Base-by-base conservation (phyloP, 2,888 invertebrate species). In the Helobdella robusta region DNA sequence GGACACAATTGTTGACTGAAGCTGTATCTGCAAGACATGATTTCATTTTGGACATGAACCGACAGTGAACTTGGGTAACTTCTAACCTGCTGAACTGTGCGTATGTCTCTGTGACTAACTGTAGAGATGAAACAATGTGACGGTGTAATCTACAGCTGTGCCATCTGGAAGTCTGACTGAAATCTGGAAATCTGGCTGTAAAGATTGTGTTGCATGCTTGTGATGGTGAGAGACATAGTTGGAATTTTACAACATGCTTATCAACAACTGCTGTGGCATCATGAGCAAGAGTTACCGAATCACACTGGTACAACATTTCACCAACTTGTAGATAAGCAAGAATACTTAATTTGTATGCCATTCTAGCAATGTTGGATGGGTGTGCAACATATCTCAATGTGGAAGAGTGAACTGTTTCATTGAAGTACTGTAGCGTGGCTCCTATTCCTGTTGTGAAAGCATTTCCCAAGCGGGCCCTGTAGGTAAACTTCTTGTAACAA, bases 1-100 rank as follows among this genome's bases (percentile, higher is more conserved):
- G 44, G n/a, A 40, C 44, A 40, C 44, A 40, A n/a, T n/a, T 40
- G 44, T 40, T 40, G n/a, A 40, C n/a, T n/a, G n/a, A n/a, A n/a
- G n/a, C n/a, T n/a, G n/a, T n/a, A n/a, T n/a, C n/a, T n/a, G n/a
- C n/a, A 40, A 40, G 44, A 40, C 44, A 40, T 11, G n/a, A 40
- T 15, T n/a, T 40, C 44, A 40, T 15, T 40, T 40, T 40, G 11
- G 44, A 15, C 11, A 40, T 11, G 44, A 40, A 40, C 11, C 11
- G 44, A n/a, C 11, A 40, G n/a, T n/a, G 11, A 40, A n/a, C 44
- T n/a, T n/a, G n/a, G n/a, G n/a, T n/a, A n/a, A n/a, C n/a, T n/a
- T n/a, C n/a, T n/a, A n/a, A n/a, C n/a, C n/a, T 40, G n/a, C n/a
- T 40, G 44, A 40, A 40, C n/a, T 40, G 11, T n/a, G 44, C 44